These are phyloP conservation scores for Esox masquinongy DNA, from an alignment of 2,797 vertebrate species.

Conservation along the genomic window DNA sequence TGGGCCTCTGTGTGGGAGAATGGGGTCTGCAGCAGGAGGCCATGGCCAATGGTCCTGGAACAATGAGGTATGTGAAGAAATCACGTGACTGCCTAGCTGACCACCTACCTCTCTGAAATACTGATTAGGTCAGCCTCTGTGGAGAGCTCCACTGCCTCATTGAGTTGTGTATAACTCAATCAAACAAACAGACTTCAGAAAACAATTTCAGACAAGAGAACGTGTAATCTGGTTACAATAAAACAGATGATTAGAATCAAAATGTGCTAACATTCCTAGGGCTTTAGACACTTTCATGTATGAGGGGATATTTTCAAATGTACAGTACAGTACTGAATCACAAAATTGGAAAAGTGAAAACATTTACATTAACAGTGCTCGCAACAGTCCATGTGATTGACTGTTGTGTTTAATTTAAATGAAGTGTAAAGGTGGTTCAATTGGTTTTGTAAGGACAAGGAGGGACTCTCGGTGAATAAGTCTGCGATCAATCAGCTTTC, in stretches of 20 bases:
- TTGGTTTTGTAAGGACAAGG: conserved; percentile 41
- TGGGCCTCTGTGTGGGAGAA: conserved; percentile 19
- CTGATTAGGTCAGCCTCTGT: conserved; percentile 5
- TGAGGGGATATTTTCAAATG: conserved; percentile 1
- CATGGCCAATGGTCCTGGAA: conserved; percentile 9
- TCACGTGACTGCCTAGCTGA: neutral
- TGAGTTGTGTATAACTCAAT: neutral
- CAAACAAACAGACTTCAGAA: neutral
- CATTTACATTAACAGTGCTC: conserved; percentile 36
- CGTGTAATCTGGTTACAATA: neutral
- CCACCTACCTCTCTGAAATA: conserved; percentile 7
- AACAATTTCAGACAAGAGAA: neutral
- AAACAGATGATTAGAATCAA: neutral
- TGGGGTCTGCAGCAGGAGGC: conserved; percentile 5
- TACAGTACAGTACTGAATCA: neutral
- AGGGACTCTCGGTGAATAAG: conserved; percentile 31
- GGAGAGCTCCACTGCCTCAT: neutral
- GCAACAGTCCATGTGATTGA: conserved; percentile 30
- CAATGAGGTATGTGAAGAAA: conserved; percentile 8
- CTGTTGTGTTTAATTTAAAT: conserved; percentile 38
- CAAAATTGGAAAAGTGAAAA: conserved; percentile 22
- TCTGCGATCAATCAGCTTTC: conserved; percentile 49
- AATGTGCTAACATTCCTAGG: neutral
- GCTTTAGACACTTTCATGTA: neutral
- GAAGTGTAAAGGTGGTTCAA: conserved; percentile 39